Percentiles rank a stretch among this genome's conserved stretches.
Conservation (phyloP, 2,888 invertebrate species). For the Cynaeus angustus region DNA sequence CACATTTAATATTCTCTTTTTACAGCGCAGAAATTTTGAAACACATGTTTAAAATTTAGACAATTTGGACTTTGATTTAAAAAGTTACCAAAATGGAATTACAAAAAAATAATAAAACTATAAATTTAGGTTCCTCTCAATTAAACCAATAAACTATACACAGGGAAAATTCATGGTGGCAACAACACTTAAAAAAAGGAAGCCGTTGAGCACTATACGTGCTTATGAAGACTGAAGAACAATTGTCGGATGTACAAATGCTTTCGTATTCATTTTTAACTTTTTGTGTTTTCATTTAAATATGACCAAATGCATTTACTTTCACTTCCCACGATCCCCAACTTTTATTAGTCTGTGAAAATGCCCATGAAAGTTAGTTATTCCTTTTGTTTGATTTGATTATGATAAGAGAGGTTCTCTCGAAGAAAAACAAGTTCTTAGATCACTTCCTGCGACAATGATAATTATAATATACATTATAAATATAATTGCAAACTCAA, state of each 20-base stretch:
- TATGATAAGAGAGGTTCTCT: constrained; percentile 16
- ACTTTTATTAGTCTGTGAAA: constrained; percentile 39
- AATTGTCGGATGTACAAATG: constrained; percentile 18
- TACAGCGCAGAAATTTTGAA: too few relatives aligned
- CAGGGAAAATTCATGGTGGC: too few relatives aligned
- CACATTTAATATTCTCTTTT: too few relatives aligned
- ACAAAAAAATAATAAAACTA: too few relatives aligned
- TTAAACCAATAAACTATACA: too few relatives aligned
- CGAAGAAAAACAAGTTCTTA: constrained; percentile 6
- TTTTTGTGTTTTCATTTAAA: constrained; percentile 25
- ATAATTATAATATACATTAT: not conserved
- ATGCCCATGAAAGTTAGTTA: constrained; percentile 19
- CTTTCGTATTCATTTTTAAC: constrained; percentile 15
- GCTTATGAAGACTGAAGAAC: constrained; percentile 14
- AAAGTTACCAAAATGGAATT: too few relatives aligned
- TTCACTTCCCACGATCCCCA: constrained; percentile 47
- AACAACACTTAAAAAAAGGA: constrained; percentile 7
- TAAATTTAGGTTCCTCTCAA: too few relatives aligned
- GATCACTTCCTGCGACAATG: not conserved
- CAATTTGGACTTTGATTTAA: too few relatives aligned
- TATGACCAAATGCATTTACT: constrained; percentile 32
- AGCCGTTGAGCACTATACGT: constrained; percentile 27
- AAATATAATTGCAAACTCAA: not conserved
- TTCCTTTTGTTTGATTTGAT: constrained; percentile 36
- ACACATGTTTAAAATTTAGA: too few relatives aligned